phyloP scores from a whole-genome alignment of 2,888 invertebrate species.

The Parnassius apollo region DNA sequence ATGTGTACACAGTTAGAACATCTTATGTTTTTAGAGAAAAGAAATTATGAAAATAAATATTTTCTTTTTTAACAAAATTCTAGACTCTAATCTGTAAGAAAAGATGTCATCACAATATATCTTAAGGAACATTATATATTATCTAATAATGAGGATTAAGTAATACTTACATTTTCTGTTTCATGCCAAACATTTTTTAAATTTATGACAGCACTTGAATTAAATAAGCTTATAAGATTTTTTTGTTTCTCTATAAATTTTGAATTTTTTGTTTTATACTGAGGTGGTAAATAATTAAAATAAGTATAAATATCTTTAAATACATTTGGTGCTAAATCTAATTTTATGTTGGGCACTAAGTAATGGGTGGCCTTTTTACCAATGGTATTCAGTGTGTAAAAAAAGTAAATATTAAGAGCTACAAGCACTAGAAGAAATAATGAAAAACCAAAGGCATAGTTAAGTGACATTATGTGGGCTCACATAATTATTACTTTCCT shows the following conservation, averaged over 20 bases:
- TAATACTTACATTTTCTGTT: constrained; percentile 56
- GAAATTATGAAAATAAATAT: no score
- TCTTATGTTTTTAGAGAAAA: no score
- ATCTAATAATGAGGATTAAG: not conserved
- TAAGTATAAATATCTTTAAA: constrained; percentile 64
- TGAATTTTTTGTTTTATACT: constrained; percentile 58
- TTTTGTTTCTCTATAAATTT: constrained; percentile 55
- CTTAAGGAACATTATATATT: not conserved
- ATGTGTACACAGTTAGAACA: constrained; percentile 3
- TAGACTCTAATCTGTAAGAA: no score
- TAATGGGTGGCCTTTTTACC: constrained; percentile 45
- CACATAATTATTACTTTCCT: constrained; percentile 8
- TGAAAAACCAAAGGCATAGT: constrained; percentile 72
- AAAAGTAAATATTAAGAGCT: constrained; percentile 68
- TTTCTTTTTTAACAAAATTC: no score
- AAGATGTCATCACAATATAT: no score
- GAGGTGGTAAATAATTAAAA: constrained; percentile 63
- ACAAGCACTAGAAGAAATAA: constrained; percentile 66
- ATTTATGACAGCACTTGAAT: constrained; percentile 49
- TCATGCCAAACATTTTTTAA: constrained; percentile 51
- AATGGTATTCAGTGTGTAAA: constrained; percentile 60
- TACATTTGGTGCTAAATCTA: constrained; percentile 50
- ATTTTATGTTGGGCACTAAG: constrained; percentile 50
- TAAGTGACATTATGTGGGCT: constrained; percentile 57
- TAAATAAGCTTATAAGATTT: constrained; percentile 59